Percentiles rank a stretch among this genome's conserved stretches.
phyloP scores from a whole-genome alignment of 2,797 vertebrate species.

The Platalea minor region DNA sequence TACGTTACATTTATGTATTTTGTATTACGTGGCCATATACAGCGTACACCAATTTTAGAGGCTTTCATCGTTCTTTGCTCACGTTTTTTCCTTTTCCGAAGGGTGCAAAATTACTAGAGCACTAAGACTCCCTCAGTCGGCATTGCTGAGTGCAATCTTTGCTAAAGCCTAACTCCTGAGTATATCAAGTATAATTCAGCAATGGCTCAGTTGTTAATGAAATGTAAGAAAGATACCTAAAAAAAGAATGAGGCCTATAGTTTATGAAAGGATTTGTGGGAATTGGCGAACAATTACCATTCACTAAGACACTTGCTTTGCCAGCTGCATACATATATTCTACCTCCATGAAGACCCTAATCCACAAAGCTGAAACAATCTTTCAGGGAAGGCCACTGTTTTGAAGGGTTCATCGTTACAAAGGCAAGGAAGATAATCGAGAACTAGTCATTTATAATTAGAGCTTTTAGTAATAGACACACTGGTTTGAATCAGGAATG shows the following conservation, averaged over 20 bases:
- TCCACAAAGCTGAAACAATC: conserved; percentile 1
- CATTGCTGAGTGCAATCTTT: background rate
- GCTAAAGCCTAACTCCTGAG: background rate
- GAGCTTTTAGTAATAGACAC: background rate
- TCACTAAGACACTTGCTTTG: conserved; percentile 29
- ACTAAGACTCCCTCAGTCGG: background rate
- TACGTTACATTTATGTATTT: background rate
- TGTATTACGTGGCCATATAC: background rate
- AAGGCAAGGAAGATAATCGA: background rate
- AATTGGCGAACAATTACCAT: conserved; percentile 14
- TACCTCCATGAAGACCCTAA: background rate
- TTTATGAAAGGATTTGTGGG: conserved; percentile 40
- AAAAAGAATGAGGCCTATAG: background rate
- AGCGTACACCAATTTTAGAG: background rate
- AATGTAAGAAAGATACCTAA: background rate
- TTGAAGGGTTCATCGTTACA: background rate
- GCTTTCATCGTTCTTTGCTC: background rate
- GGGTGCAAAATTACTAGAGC: background rate
- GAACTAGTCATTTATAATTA: background rate
- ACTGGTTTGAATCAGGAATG: background rate
- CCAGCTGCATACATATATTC: conserved; percentile 12
- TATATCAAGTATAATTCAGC: background rate
- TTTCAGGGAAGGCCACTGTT: background rate
- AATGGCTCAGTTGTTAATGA: background rate
- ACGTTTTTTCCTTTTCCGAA: background rate